Base-by-base conservation (phyloP, 2,888 invertebrate genomes). In the Antheraea yamamai region DNA sequence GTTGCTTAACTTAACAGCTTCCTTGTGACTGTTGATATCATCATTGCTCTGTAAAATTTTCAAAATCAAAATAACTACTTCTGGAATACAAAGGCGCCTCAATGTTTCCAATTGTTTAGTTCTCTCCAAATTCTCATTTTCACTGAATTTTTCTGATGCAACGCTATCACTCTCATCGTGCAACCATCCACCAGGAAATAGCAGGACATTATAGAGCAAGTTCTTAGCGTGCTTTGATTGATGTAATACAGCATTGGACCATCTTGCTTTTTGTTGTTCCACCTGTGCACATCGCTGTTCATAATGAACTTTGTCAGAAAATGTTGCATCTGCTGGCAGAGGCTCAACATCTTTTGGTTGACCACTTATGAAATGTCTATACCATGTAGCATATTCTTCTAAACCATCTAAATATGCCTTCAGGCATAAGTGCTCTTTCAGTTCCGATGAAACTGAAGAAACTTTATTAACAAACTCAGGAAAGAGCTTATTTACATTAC, bases 181-280 rank as follows among this genome's bases (percentile, higher is more conserved):
- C 77, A 99, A 95, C 99, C 99, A 99, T 8, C 99, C 98, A 82
- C 98, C 97, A 4, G 98, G 98, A 87, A 99, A 99, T 16, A 98
- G 89, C 61, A 99, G 88, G 0, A 99, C 97, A 90, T 98, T 98
- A 90, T 97, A 98, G 12, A 99, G 94, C 74, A 97, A 95, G 78
- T 96, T 97, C 82, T 97, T 97, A 0, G 98, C 97, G 75, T 96
- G 97, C 93, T 96, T 95, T 0, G 97, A 96, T 85, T 97, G 97
- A 82, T 97, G 96, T 73, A 95, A 91, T 75, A 97, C 95, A 61
- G 96, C 96, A 83, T 95, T 95, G 80, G 95, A 96, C 97, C 97
- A 97, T 74, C 97, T 95, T 30, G 97, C 96, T 75, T 97, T 91
- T 83, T 98, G 98, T n/a, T 96, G 96, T 79, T 97, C 96, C 82